Conservation (phyloP, 2,797 vertebrate genomes). For the Acanthurus lineatus region DNA sequence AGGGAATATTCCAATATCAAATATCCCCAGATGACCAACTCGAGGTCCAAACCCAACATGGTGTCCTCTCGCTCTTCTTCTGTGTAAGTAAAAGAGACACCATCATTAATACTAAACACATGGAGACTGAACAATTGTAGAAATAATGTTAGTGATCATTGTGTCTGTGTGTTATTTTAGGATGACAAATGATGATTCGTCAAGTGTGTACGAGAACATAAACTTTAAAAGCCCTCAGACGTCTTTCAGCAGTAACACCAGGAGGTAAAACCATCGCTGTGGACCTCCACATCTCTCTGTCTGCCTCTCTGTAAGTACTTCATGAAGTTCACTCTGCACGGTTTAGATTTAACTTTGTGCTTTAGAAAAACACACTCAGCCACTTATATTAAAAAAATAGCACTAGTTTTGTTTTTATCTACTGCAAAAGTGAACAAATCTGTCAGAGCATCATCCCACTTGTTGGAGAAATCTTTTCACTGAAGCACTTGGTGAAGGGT, state of each 20-base stretch:
- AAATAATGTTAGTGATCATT: background rate
- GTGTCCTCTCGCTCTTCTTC: conserved; percentile 80
- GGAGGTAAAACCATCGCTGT: conserved; percentile 82
- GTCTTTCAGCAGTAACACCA: conserved; percentile 86
- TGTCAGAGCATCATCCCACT: background rate
- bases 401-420: background rate
- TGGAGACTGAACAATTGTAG: background rate
- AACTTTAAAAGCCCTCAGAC: conserved; percentile 90
- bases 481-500: background rate
- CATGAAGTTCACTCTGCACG: background rate
- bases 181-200: conserved; percentile 88
- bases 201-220: conserved; percentile 92
- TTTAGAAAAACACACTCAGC: background rate
- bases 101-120: background rate
- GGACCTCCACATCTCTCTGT: conserved; percentile 62
- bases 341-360: background rate
- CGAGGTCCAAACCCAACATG: conserved; percentile 83
- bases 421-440: background rate
- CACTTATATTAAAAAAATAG: background rate
- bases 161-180: conserved; percentile 56
- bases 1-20: conserved; percentile 91
- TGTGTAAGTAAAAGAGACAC: conserved; percentile 77
- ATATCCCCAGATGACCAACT: conserved; percentile 86
- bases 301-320: conserved; percentile 80
- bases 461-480: background rate